Conservation (phyloP, 2,797 vertebrate species). For the Rhyacichthys aspro region DNA sequence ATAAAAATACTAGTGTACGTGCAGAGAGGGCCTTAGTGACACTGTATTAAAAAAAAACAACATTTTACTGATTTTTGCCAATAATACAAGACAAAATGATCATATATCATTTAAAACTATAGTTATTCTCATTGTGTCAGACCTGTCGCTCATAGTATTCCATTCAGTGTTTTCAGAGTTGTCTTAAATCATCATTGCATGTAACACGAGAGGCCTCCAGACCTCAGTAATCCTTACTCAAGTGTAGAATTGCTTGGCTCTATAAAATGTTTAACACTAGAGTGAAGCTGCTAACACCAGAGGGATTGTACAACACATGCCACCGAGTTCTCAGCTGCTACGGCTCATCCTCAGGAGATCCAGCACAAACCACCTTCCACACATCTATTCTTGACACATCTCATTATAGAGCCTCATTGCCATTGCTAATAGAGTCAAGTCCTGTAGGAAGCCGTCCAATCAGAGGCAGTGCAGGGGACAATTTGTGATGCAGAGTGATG, state of each 20-base stretch:
- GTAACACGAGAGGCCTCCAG: constrained; percentile 16
- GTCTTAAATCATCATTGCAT: constrained; percentile 17
- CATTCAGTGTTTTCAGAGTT: constrained; percentile 16
- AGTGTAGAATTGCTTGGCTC: constrained; percentile 28
- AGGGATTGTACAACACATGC: constrained; percentile 40
- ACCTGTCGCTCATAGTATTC: constrained; percentile 26
- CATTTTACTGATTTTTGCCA: too few species aligned
- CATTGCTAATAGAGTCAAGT: constrained; percentile 66
- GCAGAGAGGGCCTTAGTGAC: too few species aligned
- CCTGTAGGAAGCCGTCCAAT: constrained; percentile 51
- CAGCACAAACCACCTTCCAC: constrained; percentile 12
- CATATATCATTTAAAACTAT: too few species aligned
- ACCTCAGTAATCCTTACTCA: constrained; percentile 17
- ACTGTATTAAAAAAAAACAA: too few species aligned
- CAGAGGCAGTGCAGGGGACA: constrained; percentile 31
- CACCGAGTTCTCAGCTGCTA: constrained; percentile 36
- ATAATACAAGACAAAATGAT: too few species aligned
- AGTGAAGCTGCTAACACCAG: constrained; percentile 33
- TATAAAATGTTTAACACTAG: constrained; percentile 43
- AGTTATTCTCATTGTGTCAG: constrained; percentile 38
- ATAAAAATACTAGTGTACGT: too few species aligned
- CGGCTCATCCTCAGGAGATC: constrained; percentile 35
- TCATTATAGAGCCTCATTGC: constrained; percentile 39
- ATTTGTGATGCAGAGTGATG: constrained; percentile 27
- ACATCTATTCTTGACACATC: constrained; percentile 51